Evolutionary conservation across 2,113 vertebrate genomes (phyloP), one percentile per base, ranked within the genome.

Genomic region (rat (Rattus norvegicus)): DNA sequence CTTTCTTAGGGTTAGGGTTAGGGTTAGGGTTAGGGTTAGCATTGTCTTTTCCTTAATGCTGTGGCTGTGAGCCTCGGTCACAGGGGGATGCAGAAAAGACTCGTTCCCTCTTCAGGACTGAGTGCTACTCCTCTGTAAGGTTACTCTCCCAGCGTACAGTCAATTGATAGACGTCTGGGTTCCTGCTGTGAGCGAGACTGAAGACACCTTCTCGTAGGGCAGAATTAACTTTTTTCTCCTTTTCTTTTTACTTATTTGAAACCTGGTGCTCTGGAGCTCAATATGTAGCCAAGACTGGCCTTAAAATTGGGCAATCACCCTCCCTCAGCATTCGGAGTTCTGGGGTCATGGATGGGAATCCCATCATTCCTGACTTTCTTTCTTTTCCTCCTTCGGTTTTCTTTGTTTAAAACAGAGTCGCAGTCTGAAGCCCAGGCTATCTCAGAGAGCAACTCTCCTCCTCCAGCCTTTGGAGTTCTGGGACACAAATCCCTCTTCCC

Each of bases 71-170:
- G 39, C 1, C 33, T 77, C 30, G 1, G 0, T 26, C 26, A 5
- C 0, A 5, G 16, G 69, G 36, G 1, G 0, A 2, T 19, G 49
- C 19, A 22, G 1, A 56, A 33, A 2, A 28, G 0, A 33, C 28
- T 1, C 7, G 6, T 16, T 79, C 47, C 17, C 20, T 85, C 26
- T 63, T 59, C 84, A 12, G 14, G 2, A 8, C 88, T 20, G 26
- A 0, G 6, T n/a, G 6, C 3, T 1, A 7, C 20, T 83, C n/a
- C 72, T 20, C 0, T 7, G 0, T 3, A 2, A 0, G 5, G 22
- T 47, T 22, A 17, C 7, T 9, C 30, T 1, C 4, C 47, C 6
- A 4, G 5, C 7, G 33, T 2, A 0, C 17, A 28, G 61, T 12
- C 19, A 69, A 11, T 19, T 14, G 3, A 19, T 13, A 28, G 39